Conservation (phyloP, 1,140 invertebrate species). For the Himalopsyche phryganea region DNA sequence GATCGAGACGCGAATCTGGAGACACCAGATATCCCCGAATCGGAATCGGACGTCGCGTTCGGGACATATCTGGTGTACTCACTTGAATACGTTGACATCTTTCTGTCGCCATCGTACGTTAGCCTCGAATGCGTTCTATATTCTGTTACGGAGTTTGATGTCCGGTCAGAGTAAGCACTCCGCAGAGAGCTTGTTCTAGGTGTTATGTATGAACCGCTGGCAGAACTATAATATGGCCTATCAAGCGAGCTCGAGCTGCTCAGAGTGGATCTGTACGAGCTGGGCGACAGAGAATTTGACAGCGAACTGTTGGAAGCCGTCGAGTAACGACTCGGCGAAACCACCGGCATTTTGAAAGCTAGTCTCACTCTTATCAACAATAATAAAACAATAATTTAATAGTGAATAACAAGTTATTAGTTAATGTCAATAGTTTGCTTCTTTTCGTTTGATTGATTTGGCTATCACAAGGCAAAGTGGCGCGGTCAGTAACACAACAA, state of each 20-base stretch:
- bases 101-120: conserved; percentile 42
- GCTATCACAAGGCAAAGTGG: conserved; percentile 7
- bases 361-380: too few species aligned
- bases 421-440: background rate
- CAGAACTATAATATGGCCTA: conserved; percentile 50
- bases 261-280: conserved; percentile 51
- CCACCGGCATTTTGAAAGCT: conserved; percentile 53
- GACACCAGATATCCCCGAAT: conserved; percentile 42
- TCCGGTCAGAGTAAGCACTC: conserved; percentile 47
- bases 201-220: conserved; percentile 46
- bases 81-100: conserved; percentile 40
- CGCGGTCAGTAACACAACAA: conserved; percentile 2
- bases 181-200: conserved; percentile 40
- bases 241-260: conserved; percentile 49
- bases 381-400: too few species aligned
- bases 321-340: conserved; percentile 53
- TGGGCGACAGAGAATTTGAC: conserved; percentile 39
- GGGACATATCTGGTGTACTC: conserved; percentile 41
- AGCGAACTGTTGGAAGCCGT: conserved; percentile 40
- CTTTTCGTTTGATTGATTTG: too few species aligned
- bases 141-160: conserved; percentile 45
- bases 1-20: conserved; percentile 36
- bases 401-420: background rate
- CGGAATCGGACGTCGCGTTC: conserved; percentile 49
- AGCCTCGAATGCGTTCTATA: conserved; percentile 28